These are phyloP conservation scores for Trigoniulus corallinus DNA, from an alignment of 1,140 invertebrate species.

Conservation along the genomic window DNA sequence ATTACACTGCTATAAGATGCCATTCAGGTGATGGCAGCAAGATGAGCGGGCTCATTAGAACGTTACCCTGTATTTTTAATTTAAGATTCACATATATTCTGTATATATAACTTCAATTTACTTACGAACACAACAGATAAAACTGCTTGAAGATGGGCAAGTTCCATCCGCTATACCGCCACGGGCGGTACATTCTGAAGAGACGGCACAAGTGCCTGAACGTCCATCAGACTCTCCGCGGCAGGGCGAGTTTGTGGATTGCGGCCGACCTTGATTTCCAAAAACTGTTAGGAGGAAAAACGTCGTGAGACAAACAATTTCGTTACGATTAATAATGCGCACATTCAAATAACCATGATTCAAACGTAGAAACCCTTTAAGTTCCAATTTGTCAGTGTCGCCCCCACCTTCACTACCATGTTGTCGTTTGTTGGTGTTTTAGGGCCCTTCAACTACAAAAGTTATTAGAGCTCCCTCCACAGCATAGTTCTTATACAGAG, in stretches of 20 bases:
- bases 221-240: neutral
- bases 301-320: too few relatives aligned
- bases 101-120: too few relatives aligned
- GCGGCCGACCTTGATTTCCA: neutral
- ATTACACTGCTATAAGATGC: conserved; percentile 45
- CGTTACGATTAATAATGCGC: too few relatives aligned
- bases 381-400: too few relatives aligned
- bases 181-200: neutral
- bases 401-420: too few relatives aligned
- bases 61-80: conserved; percentile 21
- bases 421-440: too few relatives aligned
- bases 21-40: conserved; percentile 32
- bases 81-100: neutral
- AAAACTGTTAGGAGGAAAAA: conserved; percentile 1
- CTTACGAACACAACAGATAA: conserved; percentile 8
- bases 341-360: too few relatives aligned
- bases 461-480: too few relatives aligned
- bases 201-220: neutral
- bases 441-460: too few relatives aligned
- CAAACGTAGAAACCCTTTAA: too few relatives aligned
- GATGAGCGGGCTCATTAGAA: conserved; percentile 18
- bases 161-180: conserved; percentile 5
- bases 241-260: neutral
- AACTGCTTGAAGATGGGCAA: neutral
- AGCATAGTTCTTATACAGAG: too few relatives aligned